Evolutionary conservation across 2,888 invertebrate genomes (phyloP), one percentile per base, ranked within the genome.

Genomic region (Pheosia tremula): DNA sequence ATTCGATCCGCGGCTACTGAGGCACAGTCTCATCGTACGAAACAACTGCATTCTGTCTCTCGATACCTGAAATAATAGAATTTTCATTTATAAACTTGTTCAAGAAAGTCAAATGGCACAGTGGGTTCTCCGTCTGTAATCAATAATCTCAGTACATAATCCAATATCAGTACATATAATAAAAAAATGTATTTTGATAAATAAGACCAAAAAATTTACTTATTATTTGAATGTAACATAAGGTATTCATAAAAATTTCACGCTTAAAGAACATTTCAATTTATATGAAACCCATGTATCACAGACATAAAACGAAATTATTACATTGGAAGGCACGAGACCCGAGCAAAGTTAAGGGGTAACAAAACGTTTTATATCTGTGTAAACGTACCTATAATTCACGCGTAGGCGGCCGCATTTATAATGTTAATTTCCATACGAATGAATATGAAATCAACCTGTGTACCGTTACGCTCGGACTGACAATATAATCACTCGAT

Each of bases 401-500:
- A 64, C 58, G 61, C 61, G 61, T 64, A 67, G 61, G 66, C 50
- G 64, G 65, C 65, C 66, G 65, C 69, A 79, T 79, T 77, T 76
- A 77, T 79, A 75, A 82, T 79, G 80, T 79, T 81, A 79, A 84
- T 83, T 69, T 74, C 68, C 66, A 78, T 78, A 75, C 79, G 77
- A 84, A 86, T 84, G 82, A 85, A 85, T 88, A 84, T 79, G 83
- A 84, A 85, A 84, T 85, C 79, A 79, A 72, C 69, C 71, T 65
- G 75, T 74, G 67, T 68, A 75, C 69, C 70, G 67, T 70, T 75
- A 78, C 77, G 83, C 80, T 80, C 71, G 74, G 75, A 66, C 71
- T 82, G 73, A 83, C 86, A 85, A 87, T 87, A 88, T 86, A 88
- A 90, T 88, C 84, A 85, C 72, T 80, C 83, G 81, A 85, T 85